Evolutionary conservation across 2,113 vertebrate genomes (phyloP).

Genomic region (Antechinus flavipes): DNA sequence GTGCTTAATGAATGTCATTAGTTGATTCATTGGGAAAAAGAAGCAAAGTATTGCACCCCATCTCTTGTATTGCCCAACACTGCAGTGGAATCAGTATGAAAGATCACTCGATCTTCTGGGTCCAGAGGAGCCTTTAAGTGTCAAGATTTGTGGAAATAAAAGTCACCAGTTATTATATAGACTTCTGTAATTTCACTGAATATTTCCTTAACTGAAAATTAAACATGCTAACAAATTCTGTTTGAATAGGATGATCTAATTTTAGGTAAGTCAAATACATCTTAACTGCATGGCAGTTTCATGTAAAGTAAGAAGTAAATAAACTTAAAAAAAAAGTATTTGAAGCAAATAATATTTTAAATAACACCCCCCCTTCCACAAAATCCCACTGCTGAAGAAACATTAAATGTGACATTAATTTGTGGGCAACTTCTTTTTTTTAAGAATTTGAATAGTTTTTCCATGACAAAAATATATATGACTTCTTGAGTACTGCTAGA

Average conservation of each 20-base stretch:
- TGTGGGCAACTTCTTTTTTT: slow-evolving; percentile 1
- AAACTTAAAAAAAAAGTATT: not conserved
- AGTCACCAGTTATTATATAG: not conserved
- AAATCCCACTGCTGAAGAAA: slow-evolving; percentile 36
- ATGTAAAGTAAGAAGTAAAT: not conserved
- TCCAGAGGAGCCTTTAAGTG: not conserved
- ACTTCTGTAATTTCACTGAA: not conserved
- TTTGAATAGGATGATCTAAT: slow-evolving; percentile 14
- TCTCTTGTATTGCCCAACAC: not conserved
- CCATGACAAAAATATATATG: not conserved
- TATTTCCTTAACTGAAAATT: slow-evolving; percentile 30
- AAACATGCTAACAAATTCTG: not conserved
- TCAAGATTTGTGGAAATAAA: not conserved
- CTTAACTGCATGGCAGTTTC: not conserved
- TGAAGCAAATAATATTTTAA: slow-evolving; percentile 33
- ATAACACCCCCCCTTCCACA: not conserved
- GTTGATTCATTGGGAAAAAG: not conserved
- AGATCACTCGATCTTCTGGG: not conserved
- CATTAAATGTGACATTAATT: not conserved
- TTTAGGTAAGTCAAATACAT: not conserved
- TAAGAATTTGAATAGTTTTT: slow-evolving; percentile 1
- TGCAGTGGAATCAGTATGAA: not conserved
- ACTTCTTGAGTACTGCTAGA: not conserved
- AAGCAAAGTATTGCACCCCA: not conserved
- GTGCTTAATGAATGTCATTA: not conserved